These are phyloP conservation scores for Idaea biselata DNA, from an alignment of 2,888 invertebrate species.

Conservation along the genomic window DNA sequence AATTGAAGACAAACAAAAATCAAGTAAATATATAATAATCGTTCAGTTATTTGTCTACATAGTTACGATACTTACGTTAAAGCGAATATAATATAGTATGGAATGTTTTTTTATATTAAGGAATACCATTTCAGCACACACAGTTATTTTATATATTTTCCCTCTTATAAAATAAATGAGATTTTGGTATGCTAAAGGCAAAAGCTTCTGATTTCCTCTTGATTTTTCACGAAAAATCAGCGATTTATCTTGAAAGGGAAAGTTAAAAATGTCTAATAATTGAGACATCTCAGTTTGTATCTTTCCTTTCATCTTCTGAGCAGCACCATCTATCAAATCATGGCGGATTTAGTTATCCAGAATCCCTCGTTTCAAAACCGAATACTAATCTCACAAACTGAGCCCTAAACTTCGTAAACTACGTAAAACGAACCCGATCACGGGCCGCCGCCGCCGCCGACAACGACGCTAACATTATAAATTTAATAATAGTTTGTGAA, in stretches of 20 bases:
- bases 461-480: background rate
- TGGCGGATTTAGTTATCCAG: background rate
- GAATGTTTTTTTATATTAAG: too few relatives aligned
- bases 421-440: background rate
- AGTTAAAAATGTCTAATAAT: background rate
- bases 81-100: too few relatives aligned
- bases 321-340: background rate
- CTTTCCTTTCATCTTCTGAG: background rate
- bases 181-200: too few relatives aligned
- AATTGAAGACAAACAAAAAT: background rate
- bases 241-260: too few relatives aligned
- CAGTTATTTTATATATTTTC: too few relatives aligned
- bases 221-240: too few relatives aligned
- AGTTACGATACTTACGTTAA: too few relatives aligned
- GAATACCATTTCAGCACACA: too few relatives aligned
- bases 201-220: too few relatives aligned
- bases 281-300: background rate
- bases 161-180: too few relatives aligned
- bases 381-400: background rate
- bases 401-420: slow-evolving; percentile 2
- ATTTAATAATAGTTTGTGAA: slow-evolving; percentile 8
- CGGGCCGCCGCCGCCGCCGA: background rate
- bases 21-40: too few relatives aligned
- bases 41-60: too few relatives aligned
- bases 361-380: background rate